phyloP scores from a whole-genome alignment of 2,113 vertebrate species.

The Microcebus murinus region DNA sequence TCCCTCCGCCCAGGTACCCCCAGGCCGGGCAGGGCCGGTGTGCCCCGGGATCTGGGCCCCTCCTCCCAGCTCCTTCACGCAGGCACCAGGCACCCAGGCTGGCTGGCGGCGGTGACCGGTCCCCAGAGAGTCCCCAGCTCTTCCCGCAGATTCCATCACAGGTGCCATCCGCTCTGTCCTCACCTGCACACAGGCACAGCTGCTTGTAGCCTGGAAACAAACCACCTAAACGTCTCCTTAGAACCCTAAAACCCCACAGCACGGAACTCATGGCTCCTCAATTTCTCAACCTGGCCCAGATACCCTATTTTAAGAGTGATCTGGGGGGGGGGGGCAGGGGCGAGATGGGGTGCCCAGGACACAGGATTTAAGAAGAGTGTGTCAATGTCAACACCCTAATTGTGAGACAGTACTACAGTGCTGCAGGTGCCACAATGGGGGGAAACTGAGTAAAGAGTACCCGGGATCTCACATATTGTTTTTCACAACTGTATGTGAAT shows the following conservation, averaged over 20 bases:
- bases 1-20: neutral
- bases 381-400: accelerated
- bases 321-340: neutral
- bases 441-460: neutral
- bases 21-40: neutral
- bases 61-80: too few relatives aligned
- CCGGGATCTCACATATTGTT: neutral
- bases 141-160: neutral
- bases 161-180: neutral
- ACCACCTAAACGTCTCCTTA: neutral
- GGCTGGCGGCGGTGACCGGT: neutral
- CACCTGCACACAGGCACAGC: neutral
- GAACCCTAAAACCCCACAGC: neutral
- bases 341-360: neutral
- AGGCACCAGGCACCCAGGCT: too few relatives aligned
- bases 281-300: neutral
- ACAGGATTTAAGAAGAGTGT: accelerated
- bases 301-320: neutral
- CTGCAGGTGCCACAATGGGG: neutral
- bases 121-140: neutral
- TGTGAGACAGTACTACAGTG: accelerated
- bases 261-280: neutral
- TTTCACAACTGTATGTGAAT: neutral
- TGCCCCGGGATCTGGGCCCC: neutral
- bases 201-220: neutral